Percentiles rank a stretch among this genome's conserved stretches.
These are phyloP conservation scores for Pseudois nayaur DNA, from an alignment of 2,113 vertebrate genomes.

Conservation along the genomic window DNA sequence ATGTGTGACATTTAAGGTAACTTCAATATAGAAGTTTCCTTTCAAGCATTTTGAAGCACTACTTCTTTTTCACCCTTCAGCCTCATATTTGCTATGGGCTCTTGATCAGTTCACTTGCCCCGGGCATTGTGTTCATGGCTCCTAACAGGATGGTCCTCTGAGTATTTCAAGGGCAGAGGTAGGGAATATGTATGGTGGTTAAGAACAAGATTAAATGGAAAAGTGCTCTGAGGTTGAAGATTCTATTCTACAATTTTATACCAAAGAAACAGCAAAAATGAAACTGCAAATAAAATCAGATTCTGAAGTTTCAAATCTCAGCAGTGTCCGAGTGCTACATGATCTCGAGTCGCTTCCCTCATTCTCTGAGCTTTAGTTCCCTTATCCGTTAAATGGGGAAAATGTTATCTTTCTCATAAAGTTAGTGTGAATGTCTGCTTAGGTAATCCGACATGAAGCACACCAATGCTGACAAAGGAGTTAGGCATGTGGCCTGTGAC, in stretches of 20 bases:
- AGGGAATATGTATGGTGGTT: neutral
- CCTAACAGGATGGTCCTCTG: neutral
- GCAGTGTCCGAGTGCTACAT: neutral
- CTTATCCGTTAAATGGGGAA: neutral
- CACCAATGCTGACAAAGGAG: neutral
- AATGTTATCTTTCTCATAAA: neutral
- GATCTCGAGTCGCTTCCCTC: neutral
- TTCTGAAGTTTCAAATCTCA: neutral
- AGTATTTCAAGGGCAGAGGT: neutral
- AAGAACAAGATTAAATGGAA: neutral
- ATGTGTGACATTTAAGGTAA: neutral
- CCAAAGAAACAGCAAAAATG: neutral
- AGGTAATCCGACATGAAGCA: neutral
- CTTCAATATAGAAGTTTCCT: neutral
- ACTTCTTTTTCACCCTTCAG: neutral
- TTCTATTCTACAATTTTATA: neutral
- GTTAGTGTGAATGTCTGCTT: neutral
- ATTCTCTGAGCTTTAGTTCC: neutral
- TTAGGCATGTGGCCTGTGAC: neutral
- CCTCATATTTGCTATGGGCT: neutral
- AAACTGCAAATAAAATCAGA: neutral
- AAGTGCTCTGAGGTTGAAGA: neutral
- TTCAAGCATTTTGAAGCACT: neutral
- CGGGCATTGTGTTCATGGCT: neutral
- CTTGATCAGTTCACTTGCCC: neutral